These are phyloP conservation scores for Plodia interpunctella DNA, from an alignment of 1,140 invertebrate genomes.

Conservation along the genomic window DNA sequence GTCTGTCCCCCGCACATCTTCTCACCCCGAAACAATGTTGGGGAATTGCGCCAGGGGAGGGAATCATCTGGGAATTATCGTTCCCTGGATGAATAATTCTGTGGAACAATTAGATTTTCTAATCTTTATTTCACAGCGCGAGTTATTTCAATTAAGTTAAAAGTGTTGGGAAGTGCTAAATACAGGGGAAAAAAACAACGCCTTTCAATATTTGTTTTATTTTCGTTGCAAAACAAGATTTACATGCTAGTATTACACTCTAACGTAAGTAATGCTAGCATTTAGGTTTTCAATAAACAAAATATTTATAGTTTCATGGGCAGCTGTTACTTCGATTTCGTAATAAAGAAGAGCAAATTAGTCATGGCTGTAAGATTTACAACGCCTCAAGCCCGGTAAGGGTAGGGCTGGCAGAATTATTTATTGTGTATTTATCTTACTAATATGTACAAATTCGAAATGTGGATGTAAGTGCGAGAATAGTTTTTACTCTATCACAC, in stretches of 20 bases:
- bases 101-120: background rate
- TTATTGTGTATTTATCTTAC: background rate
- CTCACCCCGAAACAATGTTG: slow-evolving; percentile 36
- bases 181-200: background rate
- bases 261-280: background rate
- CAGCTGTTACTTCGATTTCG: background rate
- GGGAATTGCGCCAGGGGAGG: slow-evolving; percentile 42
- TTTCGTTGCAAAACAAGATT: too few relatives aligned
- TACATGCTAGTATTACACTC: too few relatives aligned
- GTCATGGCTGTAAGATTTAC: slow-evolving; percentile 1
- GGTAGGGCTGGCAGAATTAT: background rate
- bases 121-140: background rate
- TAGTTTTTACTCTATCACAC: too few relatives aligned
- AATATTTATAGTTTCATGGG: background rate
- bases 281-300: background rate
- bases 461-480: too few relatives aligned
- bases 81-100: slow-evolving; percentile 3
- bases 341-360: slow-evolving; percentile 7
- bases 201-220: too few relatives aligned
- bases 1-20: slow-evolving; percentile 26
- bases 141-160: slow-evolving; percentile 1
- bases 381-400: background rate
- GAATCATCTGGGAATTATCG: slow-evolving; percentile 25
- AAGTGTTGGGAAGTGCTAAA: background rate
- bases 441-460: too few relatives aligned